Evolutionary conservation across 2,797 vertebrate species (phyloP).

Genomic region (Lophotriccus pileatus): DNA sequence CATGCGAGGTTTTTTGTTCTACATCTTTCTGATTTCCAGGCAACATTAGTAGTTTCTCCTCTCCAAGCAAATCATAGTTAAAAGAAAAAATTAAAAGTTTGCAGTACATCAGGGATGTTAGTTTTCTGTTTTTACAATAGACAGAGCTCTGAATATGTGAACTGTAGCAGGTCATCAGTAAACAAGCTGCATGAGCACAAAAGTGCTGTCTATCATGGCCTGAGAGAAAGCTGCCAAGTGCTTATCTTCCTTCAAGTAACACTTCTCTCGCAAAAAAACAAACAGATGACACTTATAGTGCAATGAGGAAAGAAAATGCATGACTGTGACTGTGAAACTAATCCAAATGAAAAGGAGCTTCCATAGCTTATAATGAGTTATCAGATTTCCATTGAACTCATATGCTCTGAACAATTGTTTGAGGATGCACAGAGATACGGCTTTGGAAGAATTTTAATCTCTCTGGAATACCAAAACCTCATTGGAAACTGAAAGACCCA

Average conservation of each 20-base stretch:
- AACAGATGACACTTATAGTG: background rate
- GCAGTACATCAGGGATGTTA: background rate
- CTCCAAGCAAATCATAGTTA: background rate
- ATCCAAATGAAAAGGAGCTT: background rate
- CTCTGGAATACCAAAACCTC: background rate
- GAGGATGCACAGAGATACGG: background rate
- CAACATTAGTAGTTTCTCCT: background rate
- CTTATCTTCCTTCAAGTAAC: background rate
- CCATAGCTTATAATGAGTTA: background rate
- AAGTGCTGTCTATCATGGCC: background rate
- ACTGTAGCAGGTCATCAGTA: background rate
- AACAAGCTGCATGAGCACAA: background rate
- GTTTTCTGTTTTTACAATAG: background rate
- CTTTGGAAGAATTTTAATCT: background rate
- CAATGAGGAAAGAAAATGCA: background rate
- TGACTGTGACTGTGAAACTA: background rate
- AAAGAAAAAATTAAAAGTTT: background rate
- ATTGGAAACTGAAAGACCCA: background rate
- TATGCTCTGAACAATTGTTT: background rate
- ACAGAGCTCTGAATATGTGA: background rate
- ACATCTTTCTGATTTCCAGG: background rate
- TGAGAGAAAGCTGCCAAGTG: background rate
- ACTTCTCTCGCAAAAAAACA: background rate
- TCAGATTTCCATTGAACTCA: background rate
- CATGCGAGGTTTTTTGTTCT: background rate